Base-by-base conservation (phyloP, 2,888 invertebrate genomes). In the Podotricha telesiphe region DNA sequence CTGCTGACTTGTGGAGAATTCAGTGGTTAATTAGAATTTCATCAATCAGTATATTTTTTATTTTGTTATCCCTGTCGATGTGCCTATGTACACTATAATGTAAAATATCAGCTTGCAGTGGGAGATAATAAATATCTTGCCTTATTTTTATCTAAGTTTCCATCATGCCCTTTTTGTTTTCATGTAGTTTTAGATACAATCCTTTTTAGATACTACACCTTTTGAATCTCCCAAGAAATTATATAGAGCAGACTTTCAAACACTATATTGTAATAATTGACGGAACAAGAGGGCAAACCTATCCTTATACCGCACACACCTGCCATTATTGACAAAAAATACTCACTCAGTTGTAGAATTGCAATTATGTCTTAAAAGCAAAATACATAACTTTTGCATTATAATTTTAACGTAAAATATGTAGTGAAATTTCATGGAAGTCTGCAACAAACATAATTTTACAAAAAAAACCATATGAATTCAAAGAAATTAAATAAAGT, bases 11-110 rank as follows among this genome's bases (percentile, higher is more conserved):
- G 89, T 91, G 89, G 89, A 91, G 85, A 83, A 87, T 89, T 87
- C 89, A 88, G 91, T 92, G 91, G 88, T 92, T 89, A 88, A 91
- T 91, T 91, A 90, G 89, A 91, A 79, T 87, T 89, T 89, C 90
- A 87, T 87, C 86, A 89, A 91, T 89, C 87, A 86, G 84, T 87
- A 88, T 88, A 87, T 90, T 92, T 91, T 91, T 91, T 91, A 91
- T 91, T 91, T 91, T 91, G 91, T 90, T 91, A 89, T 88, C 91
- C 91, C 88, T 87, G 82, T 87, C 84, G 82, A 86, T 89, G 84
- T 89, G 90, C 88, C 89, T 89, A 83, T 90, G 87, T 89, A 88
- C 85, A 85, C 83, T 84, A 86, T 80, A 85, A 86, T 90, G 86
- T 91, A 86, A 85, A 84, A 82, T 76, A 79, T 87, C 87, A 86